phyloP scores from a whole-genome alignment of 2,797 vertebrate genomes.

The Delichon dasypus region DNA sequence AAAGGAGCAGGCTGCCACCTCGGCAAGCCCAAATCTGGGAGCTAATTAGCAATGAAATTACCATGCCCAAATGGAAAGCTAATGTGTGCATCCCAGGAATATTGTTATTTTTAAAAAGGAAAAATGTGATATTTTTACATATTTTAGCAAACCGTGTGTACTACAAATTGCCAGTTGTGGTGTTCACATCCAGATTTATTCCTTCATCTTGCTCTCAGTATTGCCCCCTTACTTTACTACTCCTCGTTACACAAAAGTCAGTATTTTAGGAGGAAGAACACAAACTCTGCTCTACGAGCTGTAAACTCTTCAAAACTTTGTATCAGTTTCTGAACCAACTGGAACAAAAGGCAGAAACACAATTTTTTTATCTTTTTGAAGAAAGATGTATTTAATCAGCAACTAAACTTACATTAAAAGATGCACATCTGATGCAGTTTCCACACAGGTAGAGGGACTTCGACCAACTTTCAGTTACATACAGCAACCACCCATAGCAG shows the following conservation, averaged over 20 bases:
- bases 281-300: neutral
- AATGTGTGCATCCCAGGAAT: neutral
- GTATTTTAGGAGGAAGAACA: neutral
- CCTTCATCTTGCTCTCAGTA: neutral
- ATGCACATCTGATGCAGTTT: neutral
- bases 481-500: fast-evolving
- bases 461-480: neutral
- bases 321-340: fast-evolving
- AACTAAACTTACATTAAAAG: neutral
- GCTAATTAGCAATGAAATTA: neutral
- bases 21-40: neutral
- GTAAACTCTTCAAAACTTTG: neutral
- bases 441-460: fast-evolving
- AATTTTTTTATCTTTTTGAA: neutral
- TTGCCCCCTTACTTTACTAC: neutral
- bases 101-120: no score
- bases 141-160: fast-evolving
- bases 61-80: neutral
- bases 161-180: neutral
- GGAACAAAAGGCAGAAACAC: neutral
- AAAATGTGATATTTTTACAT: fast-evolving
- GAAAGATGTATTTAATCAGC: neutral
- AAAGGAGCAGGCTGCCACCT: neutral
- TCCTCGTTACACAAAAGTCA: neutral
- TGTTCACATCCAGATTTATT: neutral